Evolutionary conservation across 2,797 vertebrate species (phyloP), one percentile per base, ranked within the genome.

Genomic region (Chloroceryle inda): DNA sequence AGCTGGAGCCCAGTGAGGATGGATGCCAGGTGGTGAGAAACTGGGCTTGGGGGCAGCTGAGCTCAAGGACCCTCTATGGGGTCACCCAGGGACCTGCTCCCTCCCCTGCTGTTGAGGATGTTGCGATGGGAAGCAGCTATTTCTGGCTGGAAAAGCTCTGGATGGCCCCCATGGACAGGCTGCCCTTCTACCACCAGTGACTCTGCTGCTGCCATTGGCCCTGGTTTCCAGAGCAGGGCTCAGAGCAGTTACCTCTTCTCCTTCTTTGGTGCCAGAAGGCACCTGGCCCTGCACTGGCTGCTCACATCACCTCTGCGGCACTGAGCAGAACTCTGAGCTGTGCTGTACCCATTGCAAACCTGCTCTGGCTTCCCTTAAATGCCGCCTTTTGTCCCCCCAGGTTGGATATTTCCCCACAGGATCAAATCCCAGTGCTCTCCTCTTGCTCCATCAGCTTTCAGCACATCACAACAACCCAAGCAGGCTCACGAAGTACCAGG

Each of bases 261-360:
- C 5, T 20, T 8, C 16, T 20, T 42, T 0, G 0, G 49, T 59
- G 53, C 73, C 2, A 12, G 21, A 22, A 4, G 0, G 0, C 1
- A 5, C 27, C 52, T 89, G 82, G 29, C 52, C 64, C 53, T 0
- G 0, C 69, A 44, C 42, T 2, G 0, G 18, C 66, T 79, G 33
- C 67, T 0, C 3, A 37, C 47, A 19, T 71, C 6, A 2, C 14
- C 0, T 3, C 9, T 19, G 42, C 58, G n/a, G 71, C 85, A 49
- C 42, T 55, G 42, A 19, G 68, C 78, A 78, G 72, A 19, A 27
- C 27, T 9, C 47, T 10, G 40, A 62, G 61, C 49, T 40, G 47
- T 27, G 26, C 84, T 81, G 35, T 27, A 17, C 31, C 40, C 3
- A 0, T 40, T 21, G 21, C 55, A 52, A 40, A 2, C 49, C 33